Conservation (phyloP, 1,140 invertebrate genomes). For the Coboldia fuscipes region DNA sequence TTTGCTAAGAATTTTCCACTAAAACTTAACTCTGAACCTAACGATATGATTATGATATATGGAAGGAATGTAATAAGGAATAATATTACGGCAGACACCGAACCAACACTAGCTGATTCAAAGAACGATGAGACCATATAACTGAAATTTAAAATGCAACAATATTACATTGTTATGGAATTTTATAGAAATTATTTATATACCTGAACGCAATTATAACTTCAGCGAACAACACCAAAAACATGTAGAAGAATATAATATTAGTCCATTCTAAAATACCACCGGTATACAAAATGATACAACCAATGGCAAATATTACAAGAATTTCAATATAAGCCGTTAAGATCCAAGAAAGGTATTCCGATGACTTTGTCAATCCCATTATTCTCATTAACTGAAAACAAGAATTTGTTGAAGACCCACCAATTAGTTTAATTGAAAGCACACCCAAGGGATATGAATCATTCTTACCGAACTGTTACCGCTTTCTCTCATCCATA, state of each 20-base stretch:
- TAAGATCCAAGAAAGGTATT: slow-evolving; percentile 36
- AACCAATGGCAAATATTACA: slow-evolving; percentile 25
- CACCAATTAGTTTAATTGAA: slow-evolving; percentile 3
- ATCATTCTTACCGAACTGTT: slow-evolving; percentile 32
- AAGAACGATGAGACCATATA: slow-evolving; percentile 44
- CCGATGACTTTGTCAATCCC: slow-evolving; percentile 33
- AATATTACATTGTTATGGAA: slow-evolving; percentile 2
- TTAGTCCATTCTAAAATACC: slow-evolving; percentile 30
- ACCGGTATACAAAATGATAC: slow-evolving; percentile 26
- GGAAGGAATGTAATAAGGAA: slow-evolving; percentile 40
- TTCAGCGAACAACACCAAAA: slow-evolving; percentile 31
- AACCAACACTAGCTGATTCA: slow-evolving; percentile 34
- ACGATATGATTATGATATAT: slow-evolving; percentile 36
- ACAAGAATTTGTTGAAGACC: background rate
- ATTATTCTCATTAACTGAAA: slow-evolving; percentile 40
- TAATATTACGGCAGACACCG: slow-evolving; percentile 32
- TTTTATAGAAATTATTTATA: slow-evolving; percentile 4
- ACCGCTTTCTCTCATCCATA: slow-evolving; percentile 39
- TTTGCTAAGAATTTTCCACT: slow-evolving; percentile 28
- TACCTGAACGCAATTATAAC: slow-evolving; percentile 38
- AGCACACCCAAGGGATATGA: background rate
- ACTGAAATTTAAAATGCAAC: slow-evolving; percentile 18
- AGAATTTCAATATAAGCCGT: slow-evolving; percentile 28
- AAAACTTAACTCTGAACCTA: slow-evolving; percentile 30
- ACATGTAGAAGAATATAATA: slow-evolving; percentile 26